phyloP scores from a whole-genome alignment of 2,113 vertebrate genomes.

The Aepyceros melampus region DNA sequence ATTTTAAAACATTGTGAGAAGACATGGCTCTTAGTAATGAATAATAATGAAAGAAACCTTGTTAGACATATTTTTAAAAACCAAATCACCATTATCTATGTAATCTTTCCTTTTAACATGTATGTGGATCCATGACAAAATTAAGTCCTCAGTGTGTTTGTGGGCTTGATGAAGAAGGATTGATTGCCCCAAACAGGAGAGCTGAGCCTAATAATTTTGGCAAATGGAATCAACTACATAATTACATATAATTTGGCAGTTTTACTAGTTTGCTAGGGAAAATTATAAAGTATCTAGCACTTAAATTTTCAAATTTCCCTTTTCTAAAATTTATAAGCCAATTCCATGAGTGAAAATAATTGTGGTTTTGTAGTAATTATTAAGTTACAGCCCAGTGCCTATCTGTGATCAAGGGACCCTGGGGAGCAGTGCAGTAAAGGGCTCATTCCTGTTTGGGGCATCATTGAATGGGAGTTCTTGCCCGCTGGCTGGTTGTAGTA shows the following conservation, averaged over 20 bases:
- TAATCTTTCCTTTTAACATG: constrained; percentile 6
- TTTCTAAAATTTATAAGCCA: constrained; percentile 13
- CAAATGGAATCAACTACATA: background rate
- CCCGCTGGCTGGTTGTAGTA: background rate
- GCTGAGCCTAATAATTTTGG: background rate
- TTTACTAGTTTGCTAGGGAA: background rate
- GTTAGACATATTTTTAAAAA: background rate
- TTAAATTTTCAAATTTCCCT: background rate
- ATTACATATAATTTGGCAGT: background rate
- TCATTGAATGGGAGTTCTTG: background rate
- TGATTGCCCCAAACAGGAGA: background rate
- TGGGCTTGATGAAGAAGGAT: background rate
- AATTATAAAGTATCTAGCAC: background rate
- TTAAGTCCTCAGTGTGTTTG: background rate
- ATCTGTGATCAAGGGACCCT: background rate
- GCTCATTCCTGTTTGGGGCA: background rate
- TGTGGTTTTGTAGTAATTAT: background rate
- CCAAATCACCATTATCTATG: background rate
- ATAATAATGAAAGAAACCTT: background rate
- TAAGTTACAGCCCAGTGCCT: background rate
- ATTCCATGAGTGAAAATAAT: background rate
- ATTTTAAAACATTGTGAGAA: background rate
- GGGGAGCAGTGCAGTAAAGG: background rate
- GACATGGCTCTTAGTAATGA: background rate
- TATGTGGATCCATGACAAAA: background rate